phyloP scores from a whole-genome alignment of 2,888 invertebrate genomes.

The Agrotis segetum region DNA sequence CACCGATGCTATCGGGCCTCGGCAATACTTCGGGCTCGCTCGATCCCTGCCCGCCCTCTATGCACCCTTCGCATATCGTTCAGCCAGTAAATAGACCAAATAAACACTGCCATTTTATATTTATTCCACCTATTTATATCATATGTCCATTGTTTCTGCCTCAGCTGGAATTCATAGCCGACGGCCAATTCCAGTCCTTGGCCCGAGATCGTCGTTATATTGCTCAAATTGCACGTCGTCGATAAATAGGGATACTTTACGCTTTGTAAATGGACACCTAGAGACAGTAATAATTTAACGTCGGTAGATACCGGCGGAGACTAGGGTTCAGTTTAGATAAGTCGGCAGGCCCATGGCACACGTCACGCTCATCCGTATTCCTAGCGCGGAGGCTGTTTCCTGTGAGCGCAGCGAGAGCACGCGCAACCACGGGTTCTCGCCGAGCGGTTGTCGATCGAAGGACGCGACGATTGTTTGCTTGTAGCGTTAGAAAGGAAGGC shows the following conservation, averaged over 20 bases:
- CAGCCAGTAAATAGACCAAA: constrained; percentile 87
- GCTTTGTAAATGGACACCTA: constrained; percentile 68
- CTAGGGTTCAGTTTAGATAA: constrained; percentile 71
- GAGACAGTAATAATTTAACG: constrained; percentile 72
- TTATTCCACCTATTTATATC: constrained; percentile 88
- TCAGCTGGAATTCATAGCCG: constrained; percentile 85
- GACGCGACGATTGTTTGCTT: constrained; percentile 54
- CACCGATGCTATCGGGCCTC: constrained; percentile 85
- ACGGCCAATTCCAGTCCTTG: constrained; percentile 77
- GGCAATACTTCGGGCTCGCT: constrained; percentile 80
- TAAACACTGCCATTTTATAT: constrained; percentile 84
- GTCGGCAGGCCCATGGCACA: constrained; percentile 73
- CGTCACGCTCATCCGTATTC: constrained; percentile 88
- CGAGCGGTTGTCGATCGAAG: constrained; percentile 64
- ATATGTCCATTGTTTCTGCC: constrained; percentile 87
- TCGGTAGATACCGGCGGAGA: constrained; percentile 70
- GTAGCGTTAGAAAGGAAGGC: constrained; percentile 55
- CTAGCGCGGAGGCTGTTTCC: constrained; percentile 85
- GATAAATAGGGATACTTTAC: constrained; percentile 71
- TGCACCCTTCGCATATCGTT: constrained; percentile 87
- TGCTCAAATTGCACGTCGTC: constrained; percentile 76
- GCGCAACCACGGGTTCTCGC: constrained; percentile 72
- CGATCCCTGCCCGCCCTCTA: constrained; percentile 85
- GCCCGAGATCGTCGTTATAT: constrained; percentile 77
- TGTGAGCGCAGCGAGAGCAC: constrained; percentile 77